Evolutionary conservation across 2,797 vertebrate genomes (phyloP), one percentile per base, ranked within the genome.

Genomic region (Anolis apletophallus): DNA sequence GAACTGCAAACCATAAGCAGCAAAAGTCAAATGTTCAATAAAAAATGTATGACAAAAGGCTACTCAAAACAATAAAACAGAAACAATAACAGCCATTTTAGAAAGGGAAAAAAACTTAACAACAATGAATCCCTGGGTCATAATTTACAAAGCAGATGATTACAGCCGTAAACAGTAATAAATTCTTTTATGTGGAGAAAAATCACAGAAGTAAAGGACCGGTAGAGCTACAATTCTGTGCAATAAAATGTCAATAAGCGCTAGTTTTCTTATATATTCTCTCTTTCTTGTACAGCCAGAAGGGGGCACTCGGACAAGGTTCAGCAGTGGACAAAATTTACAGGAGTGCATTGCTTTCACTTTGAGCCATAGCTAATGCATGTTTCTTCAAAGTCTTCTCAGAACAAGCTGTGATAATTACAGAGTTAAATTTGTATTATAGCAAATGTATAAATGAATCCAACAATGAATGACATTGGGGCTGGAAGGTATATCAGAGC

Each of bases 261-360:
- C 16, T 8, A 34, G 13, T 5, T 50, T 84, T 64, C 29, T 52
- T 54, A 54, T 21, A 14, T 7, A 34, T 55, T 71, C 17, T 55
- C 16, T 71, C 23, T 79, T 85, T 78, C 26, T 23, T 32, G 10
- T 50, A 8, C 34, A 59, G 23, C 84, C 84, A 79, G 84, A 79
- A 85, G 84, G 52, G 84, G 84, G 76, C 76, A 72, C 16, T 57
- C 67, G 59, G 19, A 79, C 57, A 71, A 76, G 54, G 23, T 72
- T 85, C 16, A 85, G 50, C 16, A 84, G 40, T 10, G 50, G 10
- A 3, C 32, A 40, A 64, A 5, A 7, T 50, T 64, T 75, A 12
- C 50, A 76, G 7, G 46, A 74, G 36, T 26, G 14, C 17, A 21
- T 34, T 9, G 19, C 17, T 11, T 17, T 14, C n/a, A 32, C 50